Evolutionary conservation across 2,113 vertebrate species (phyloP).

Genomic region (Struthio camelus): DNA sequence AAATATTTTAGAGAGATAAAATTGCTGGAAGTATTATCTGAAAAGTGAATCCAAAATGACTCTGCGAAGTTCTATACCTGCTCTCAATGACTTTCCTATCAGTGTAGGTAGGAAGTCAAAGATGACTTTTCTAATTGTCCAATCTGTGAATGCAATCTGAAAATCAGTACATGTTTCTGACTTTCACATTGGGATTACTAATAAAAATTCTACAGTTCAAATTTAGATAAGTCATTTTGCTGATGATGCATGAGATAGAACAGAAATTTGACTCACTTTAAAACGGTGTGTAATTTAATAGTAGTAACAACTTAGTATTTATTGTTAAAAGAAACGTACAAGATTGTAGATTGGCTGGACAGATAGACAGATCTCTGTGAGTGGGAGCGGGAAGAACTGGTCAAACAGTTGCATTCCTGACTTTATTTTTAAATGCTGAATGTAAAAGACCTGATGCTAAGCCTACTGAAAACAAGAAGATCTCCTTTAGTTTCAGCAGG

Average conservation of each 20-base stretch:
- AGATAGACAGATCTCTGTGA: neutral
- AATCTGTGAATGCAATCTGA: neutral
- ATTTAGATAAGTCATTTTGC: neutral
- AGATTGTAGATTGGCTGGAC: neutral
- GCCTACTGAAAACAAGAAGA: neutral
- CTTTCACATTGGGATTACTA: neutral
- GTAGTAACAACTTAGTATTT: neutral
- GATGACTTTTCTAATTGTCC: conserved; percentile 10
- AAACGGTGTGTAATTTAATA: neutral
- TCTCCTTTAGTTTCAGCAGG: neutral
- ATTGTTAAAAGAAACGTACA: neutral
- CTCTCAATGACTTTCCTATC: neutral
- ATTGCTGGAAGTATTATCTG: neutral
- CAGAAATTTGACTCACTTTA: neutral
- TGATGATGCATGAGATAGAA: neutral
- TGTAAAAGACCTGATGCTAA: neutral
- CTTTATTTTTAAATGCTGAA: neutral
- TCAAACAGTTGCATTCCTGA: neutral
- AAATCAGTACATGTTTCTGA: neutral
- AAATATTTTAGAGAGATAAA: neutral
- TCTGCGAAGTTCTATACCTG: neutral
- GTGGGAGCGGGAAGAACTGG: neutral
- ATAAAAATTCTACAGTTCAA: conserved; percentile 3
- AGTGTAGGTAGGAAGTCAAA: neutral
- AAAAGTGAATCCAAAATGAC: neutral